Base-by-base conservation (phyloP, 2,888 invertebrate species). In the Pammene fasciana region DNA sequence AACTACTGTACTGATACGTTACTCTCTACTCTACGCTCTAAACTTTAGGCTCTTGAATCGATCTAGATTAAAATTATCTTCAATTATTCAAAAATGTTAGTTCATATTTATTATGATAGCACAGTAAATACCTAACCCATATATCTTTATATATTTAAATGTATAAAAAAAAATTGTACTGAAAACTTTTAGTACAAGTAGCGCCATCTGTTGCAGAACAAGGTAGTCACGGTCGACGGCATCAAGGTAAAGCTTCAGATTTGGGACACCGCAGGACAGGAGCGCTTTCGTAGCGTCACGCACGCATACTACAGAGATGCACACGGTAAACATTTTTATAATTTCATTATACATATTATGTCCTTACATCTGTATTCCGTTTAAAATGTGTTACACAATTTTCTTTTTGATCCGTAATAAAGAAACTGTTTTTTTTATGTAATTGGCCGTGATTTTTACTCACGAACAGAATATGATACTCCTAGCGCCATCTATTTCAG, bases 201-300 rank as follows among this genome's bases (percentile, higher is more conserved):
- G 72, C 87, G 89, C 87, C 90, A 89, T 92, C 92, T 92, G 78
- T 91, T 81, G 73, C 94, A 97, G 97, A 97, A 97, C 85, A 97
- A 97, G 93, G 95, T 97, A 81, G 96, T 97, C 46, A 94, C 94
- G 56, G 96, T 97, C 55, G 97, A 97, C 84, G 95, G 96, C 75
- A 94, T 95, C 71, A 97, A 96, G 87, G 97, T 99, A 72, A 99
- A 99, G 88, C 94, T 99, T 79, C 99, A 99, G 93, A 98, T 98
- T 83, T 98, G 98, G 98, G 98, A 98, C 92, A 98, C 98, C 3
- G 98, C 98, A 1, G 98, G 98, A 0, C 98, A 98, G 84, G 98
- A 98, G 89, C 94, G 98, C 80, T 98, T 98, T 86, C 95, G 98
- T 73, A 98, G 98, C 87, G 97, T 98, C 41, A 98, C 98, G 10